Evolutionary conservation across 2,113 vertebrate species (phyloP).

Genomic region (Tretioscincus oriximinensis): DNA sequence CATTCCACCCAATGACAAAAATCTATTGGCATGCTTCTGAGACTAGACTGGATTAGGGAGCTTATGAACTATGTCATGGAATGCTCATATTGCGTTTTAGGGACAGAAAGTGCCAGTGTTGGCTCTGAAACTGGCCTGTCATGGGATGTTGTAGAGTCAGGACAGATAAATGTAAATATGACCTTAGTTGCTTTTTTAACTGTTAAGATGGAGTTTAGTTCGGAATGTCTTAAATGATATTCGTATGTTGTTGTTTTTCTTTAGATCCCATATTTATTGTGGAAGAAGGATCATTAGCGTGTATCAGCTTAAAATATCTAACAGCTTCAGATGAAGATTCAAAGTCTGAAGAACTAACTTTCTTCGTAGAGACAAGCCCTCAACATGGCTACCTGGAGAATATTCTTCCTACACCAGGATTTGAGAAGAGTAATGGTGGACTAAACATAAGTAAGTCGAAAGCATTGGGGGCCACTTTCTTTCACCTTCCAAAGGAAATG

Average conservation of each 20-base stretch:
- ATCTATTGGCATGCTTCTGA: too few species aligned
- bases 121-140: too few species aligned
- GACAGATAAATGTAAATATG: too few species aligned
- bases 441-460: slow-evolving; percentile 61
- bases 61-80: too few species aligned
- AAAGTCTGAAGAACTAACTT: slow-evolving; percentile 64
- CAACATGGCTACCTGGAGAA: slow-evolving; percentile 75
- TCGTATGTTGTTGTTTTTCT: not conserved
- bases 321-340: slow-evolving; percentile 70
- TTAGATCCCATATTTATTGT: slow-evolving; percentile 65
- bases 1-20: too few species aligned
- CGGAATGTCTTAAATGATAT: not conserved
- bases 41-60: too few species aligned
- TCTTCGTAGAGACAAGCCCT: slow-evolving; percentile 69
- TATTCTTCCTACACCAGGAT: slow-evolving; percentile 67
- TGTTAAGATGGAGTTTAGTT: too few species aligned
- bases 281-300: slow-evolving; percentile 64
- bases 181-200: too few species aligned
- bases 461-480: not conserved
- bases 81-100: too few species aligned
- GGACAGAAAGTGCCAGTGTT: too few species aligned
- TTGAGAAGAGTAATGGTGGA: slow-evolving; percentile 73
- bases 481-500: not conserved
- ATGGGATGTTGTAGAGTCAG: too few species aligned
- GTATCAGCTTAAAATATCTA: slow-evolving; percentile 62